phyloP scores from a whole-genome alignment of 2,888 invertebrate species.

The Imbricaverruca yamaguchii region DNA sequence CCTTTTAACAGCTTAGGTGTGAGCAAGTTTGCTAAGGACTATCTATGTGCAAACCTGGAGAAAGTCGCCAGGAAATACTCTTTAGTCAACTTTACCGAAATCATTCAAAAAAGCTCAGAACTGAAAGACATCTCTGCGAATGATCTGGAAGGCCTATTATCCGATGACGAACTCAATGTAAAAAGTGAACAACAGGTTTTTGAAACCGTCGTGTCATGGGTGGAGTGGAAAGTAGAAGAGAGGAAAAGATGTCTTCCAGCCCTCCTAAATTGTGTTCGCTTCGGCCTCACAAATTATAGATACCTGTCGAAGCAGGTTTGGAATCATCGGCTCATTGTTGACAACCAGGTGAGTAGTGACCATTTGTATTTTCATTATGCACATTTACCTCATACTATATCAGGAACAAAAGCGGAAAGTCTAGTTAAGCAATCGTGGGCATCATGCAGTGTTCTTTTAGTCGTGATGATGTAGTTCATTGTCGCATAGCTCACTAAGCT shows the following conservation, averaged over 20 bases:
- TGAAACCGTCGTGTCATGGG: conserved; percentile 64
- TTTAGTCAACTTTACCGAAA: not conserved
- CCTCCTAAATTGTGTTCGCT: conserved; percentile 57
- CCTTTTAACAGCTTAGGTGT: conserved; percentile 64
- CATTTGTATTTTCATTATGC: no score
- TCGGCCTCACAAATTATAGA: conserved; percentile 55
- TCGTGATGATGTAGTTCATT: not conserved
- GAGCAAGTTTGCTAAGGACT: conserved; percentile 59
- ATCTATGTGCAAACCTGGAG: conserved; percentile 60
- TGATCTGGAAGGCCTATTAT: conserved; percentile 56
- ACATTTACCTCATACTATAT: no score
- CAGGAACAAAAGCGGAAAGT: no score
- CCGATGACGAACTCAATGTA: conserved; percentile 64
- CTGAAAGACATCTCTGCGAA: conserved; percentile 53
- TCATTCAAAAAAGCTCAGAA: conserved; percentile 42
- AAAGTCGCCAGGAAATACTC: conserved; percentile 37
- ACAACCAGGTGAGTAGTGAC: conserved; percentile 31
- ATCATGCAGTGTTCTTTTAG: no score
- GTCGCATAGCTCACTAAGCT: no score
- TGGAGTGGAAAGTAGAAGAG: conserved; percentile 51
- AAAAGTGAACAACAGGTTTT: conserved; percentile 64
- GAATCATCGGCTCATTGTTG: conserved; percentile 32
- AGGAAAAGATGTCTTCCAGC: conserved; percentile 51
- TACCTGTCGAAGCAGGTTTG: conserved; percentile 47
- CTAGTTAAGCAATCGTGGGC: no score